Conservation (phyloP, 1,140 invertebrate species). For the Eueides isabella region DNA sequence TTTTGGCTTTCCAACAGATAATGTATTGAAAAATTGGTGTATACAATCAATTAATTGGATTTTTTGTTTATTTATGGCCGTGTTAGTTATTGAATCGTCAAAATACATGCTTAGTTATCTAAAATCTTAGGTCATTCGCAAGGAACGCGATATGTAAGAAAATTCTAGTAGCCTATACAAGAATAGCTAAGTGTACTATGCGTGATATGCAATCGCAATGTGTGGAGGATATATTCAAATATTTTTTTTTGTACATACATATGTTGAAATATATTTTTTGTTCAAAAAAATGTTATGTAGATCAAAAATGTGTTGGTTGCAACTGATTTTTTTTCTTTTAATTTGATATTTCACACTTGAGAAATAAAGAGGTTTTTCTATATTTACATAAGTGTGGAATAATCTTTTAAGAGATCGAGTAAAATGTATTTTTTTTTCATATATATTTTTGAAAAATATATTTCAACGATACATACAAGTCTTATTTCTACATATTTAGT, state of each 20-base stretch:
- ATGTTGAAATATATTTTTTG: slow-evolving; percentile 32
- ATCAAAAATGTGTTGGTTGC: not conserved
- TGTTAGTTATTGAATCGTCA: slow-evolving; percentile 35
- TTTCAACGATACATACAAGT: slow-evolving; percentile 34
- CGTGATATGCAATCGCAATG: slow-evolving; percentile 40
- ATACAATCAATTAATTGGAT: not conserved
- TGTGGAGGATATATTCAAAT: slow-evolving; percentile 31
- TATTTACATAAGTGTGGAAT: too few relatives aligned
- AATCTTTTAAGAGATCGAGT: too few relatives aligned
- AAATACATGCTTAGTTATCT: slow-evolving; percentile 35
- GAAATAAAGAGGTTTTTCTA: too few relatives aligned
- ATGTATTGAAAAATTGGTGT: too few relatives aligned
- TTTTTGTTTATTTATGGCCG: not conserved
- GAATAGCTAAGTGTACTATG: slow-evolving; percentile 35
- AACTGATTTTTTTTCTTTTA: not conserved
- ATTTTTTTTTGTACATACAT: slow-evolving; percentile 10
- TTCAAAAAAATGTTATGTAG: not conserved
- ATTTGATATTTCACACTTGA: not conserved
- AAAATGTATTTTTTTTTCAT: too few relatives aligned
- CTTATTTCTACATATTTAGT: slow-evolving; percentile 38
- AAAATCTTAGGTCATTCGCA: slow-evolving; percentile 33
- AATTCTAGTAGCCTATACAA: slow-evolving; percentile 37
- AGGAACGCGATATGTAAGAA: slow-evolving; percentile 36
- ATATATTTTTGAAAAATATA: slow-evolving; percentile 31
- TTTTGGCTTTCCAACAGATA: too few relatives aligned